Evolutionary conservation across 64 coral and sea anemone species (phyloP).

Genomic region (Orbicella faveolata): DNA sequence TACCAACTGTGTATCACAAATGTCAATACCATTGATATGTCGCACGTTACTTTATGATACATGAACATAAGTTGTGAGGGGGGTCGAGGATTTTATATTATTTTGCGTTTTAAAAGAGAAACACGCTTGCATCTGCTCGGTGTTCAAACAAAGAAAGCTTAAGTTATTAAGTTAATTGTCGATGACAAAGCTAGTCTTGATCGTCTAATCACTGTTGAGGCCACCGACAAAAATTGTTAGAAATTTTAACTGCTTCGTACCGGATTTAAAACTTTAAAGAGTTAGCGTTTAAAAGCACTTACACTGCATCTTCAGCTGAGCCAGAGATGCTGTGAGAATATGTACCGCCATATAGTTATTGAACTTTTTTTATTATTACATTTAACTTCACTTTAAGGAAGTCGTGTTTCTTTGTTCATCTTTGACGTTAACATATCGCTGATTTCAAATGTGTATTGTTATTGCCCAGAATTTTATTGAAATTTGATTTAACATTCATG

Average conservation of each 20-base stretch:
- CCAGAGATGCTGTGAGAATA: neutral
- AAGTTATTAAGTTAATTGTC: constrained; percentile 51
- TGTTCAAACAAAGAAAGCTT: constrained; percentile 38
- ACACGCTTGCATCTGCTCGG: constrained; percentile 34
- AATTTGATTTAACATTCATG: neutral
- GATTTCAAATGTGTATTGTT: constrained; percentile 38
- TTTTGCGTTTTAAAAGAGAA: constrained; percentile 16
- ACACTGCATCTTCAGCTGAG: neutral
- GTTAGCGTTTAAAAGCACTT: neutral
- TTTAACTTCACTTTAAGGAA: neutral
- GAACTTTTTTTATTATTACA: neutral
- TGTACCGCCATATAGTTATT: neutral
- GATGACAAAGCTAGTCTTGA: constrained; percentile 5
- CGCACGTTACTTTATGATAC: neutral
- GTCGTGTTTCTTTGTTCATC: constrained; percentile 5
- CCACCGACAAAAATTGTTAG: neutral
- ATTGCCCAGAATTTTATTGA: constrained; percentile 10
- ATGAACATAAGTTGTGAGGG: neutral
- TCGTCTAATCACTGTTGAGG: neutral
- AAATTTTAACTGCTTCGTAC: neutral
- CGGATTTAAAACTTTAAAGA: neutral
- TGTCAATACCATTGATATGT: too few species aligned
- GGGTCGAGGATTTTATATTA: neutral
- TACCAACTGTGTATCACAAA: neutral
- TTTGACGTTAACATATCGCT: constrained; percentile 37